These are phyloP conservation scores for Spodoptera picta DNA, from an alignment of 2,888 invertebrate genomes.

Conservation along the genomic window DNA sequence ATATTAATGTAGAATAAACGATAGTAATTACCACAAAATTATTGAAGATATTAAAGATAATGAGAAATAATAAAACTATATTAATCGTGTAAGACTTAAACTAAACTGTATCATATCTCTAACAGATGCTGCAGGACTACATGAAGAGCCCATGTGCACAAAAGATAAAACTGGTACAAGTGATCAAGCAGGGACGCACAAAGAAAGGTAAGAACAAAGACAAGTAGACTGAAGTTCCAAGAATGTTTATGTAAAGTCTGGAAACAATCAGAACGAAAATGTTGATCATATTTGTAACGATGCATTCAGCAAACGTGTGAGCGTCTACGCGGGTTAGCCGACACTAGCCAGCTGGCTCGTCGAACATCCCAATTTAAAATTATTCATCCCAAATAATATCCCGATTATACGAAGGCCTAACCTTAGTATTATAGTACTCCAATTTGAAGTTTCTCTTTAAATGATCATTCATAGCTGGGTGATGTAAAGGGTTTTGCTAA, in stretches of 20 bases:
- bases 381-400: constrained; percentile 1
- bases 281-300: constrained; percentile 7
- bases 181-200: constrained; percentile 73
- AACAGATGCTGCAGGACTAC: constrained; percentile 80
- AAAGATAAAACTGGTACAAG: constrained; percentile 77
- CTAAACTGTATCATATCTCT: constrained; percentile 25
- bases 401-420: constrained; percentile 39
- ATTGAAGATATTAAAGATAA: too few species aligned
- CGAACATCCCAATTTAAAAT: constrained; percentile 3
- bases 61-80: too few species aligned
- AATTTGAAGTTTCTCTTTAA: constrained; percentile 47
- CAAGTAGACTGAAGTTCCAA: constrained; percentile 39
- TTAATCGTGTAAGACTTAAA: background rate
- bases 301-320: constrained; percentile 7
- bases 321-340: background rate
- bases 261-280: background rate
- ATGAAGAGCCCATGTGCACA: constrained; percentile 75
- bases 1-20: too few species aligned
- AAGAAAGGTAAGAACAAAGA: constrained; percentile 70
- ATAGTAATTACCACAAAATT: too few species aligned
- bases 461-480: constrained; percentile 24
- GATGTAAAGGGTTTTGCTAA: constrained; percentile 44
- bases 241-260: constrained; percentile 28
- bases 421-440: constrained; percentile 35
- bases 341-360: background rate